A percentile compares a stretch with the other conserved stretches of the same genome.
phyloP scores from a whole-genome alignment of 2,888 invertebrate species.

The Synanthedon vespiformis region DNA sequence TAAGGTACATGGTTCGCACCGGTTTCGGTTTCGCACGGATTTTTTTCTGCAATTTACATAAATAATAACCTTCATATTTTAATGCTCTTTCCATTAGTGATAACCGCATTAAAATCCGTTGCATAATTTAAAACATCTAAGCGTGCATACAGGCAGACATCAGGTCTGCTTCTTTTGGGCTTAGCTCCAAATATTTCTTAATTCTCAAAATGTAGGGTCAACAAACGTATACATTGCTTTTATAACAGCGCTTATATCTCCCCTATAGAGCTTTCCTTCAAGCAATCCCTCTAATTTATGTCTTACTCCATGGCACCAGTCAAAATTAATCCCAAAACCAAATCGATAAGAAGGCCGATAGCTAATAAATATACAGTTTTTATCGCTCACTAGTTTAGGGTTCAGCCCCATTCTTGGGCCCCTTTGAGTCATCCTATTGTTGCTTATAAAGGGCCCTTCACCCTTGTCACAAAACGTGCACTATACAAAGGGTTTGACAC shows the following conservation, averaged over 20 bases:
- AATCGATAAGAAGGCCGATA: background rate
- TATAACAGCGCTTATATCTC: background rate
- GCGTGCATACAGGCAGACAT: too few relatives aligned
- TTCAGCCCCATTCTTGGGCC: background rate
- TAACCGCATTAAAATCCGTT: too few relatives aligned
- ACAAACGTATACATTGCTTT: too few relatives aligned
- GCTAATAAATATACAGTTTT: background rate
- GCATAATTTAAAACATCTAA: too few relatives aligned
- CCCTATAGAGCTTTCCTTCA: background rate
- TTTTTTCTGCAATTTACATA: too few relatives aligned
- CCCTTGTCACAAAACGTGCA: slow-evolving; percentile 41
- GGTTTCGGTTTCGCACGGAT: too few relatives aligned
- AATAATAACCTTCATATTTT: too few relatives aligned
- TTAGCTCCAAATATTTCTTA: too few relatives aligned
- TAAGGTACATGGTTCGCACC: too few relatives aligned
- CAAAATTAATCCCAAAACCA: background rate
- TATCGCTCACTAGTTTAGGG: background rate
- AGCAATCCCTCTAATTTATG: background rate
- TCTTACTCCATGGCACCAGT: background rate
- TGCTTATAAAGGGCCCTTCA: slow-evolving; percentile 24
- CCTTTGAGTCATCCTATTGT: slow-evolving; percentile 21
- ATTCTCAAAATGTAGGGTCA: too few relatives aligned
- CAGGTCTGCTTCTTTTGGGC: too few relatives aligned
- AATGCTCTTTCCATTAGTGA: too few relatives aligned
- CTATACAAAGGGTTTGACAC: slow-evolving; percentile 45